Evolutionary conservation across 92 coral and sea anemone genomes (phyloP).

Genomic region (Hydrozoanthus gracilis): DNA sequence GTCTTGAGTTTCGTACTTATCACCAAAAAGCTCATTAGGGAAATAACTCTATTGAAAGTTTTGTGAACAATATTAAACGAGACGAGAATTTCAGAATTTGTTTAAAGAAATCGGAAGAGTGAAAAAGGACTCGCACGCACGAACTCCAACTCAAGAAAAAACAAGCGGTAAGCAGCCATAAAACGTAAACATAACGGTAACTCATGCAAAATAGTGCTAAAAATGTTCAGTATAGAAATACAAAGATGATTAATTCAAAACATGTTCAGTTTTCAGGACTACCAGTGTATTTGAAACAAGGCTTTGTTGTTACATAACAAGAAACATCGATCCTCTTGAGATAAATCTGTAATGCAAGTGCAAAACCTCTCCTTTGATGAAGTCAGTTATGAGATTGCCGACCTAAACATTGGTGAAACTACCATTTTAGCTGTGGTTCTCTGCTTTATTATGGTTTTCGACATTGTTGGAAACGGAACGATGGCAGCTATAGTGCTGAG

Average conservation of each 20-base stretch:
- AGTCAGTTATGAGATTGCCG: slow-evolving; percentile 23
- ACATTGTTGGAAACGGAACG: slow-evolving; percentile 68
- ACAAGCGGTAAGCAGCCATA: too few relatives aligned
- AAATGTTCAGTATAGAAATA: background rate
- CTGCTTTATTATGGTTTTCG: slow-evolving; percentile 59
- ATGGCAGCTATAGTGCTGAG: slow-evolving; percentile 70
- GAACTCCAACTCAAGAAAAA: too few relatives aligned
- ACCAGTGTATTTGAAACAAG: background rate
- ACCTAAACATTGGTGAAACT: slow-evolving; percentile 64
- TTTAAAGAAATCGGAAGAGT: too few relatives aligned
- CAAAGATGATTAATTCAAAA: background rate
- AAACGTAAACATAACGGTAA: background rate
- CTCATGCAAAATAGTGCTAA: slow-evolving; percentile 9
- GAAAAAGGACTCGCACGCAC: too few relatives aligned
- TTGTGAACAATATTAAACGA: too few relatives aligned
- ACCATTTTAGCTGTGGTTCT: slow-evolving; percentile 64
- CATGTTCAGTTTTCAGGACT: background rate
- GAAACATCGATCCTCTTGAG: background rate
- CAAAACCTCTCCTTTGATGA: slow-evolving; percentile 9
- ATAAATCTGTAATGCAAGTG: background rate
- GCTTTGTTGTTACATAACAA: background rate
- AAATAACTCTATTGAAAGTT: too few relatives aligned
- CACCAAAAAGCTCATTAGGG: background rate
- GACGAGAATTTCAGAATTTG: too few relatives aligned
- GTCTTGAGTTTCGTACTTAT: background rate